phyloP scores from a whole-genome alignment of 2,797 vertebrate genomes.

The Enteromius treurensis region DNA sequence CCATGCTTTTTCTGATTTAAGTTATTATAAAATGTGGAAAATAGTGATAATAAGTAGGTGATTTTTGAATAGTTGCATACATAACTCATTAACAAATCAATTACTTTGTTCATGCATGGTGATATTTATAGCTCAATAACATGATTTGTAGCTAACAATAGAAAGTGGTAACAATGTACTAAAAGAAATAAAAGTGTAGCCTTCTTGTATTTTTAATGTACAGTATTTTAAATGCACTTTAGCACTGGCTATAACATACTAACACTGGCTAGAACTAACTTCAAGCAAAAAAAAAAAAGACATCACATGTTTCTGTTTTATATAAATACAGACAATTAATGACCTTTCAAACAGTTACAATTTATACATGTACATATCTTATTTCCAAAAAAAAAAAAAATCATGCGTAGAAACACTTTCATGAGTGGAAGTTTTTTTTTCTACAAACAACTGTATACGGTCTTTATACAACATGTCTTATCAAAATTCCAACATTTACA shows the following conservation, averaged over 20 bases:
- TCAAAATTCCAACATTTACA: slow-evolving; percentile 3
- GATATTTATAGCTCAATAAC: neutral
- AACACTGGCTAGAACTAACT: neutral
- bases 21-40: neutral
- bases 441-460: neutral
- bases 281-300: neutral
- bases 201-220: neutral
- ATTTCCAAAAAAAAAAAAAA: neutral
- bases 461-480: neutral
- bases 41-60: too few species aligned
- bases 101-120: neutral
- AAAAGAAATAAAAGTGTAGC: neutral
- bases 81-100: neutral
- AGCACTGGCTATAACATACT: neutral
- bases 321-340: neutral
- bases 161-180: neutral
- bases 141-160: neutral
- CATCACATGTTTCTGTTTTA: neutral
- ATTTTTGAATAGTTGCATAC: neutral
- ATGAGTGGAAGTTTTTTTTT: neutral
- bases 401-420: neutral
- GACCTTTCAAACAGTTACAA: neutral
- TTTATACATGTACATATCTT: neutral
- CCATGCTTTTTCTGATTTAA: neutral
- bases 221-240: neutral